Base-by-base conservation (phyloP, 2,888 invertebrate species). In the Atethmia centrago region DNA sequence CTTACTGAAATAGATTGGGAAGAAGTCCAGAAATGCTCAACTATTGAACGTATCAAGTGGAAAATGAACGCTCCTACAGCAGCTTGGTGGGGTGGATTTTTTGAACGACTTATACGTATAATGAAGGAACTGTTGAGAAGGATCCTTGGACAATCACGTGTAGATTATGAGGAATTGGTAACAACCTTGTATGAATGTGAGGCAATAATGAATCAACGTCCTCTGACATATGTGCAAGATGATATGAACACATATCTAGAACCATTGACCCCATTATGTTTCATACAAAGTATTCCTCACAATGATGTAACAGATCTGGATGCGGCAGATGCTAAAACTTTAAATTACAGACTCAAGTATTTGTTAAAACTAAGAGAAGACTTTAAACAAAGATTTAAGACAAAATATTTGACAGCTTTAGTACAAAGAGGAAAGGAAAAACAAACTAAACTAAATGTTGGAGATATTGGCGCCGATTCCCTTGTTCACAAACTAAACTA, bases 81-180 rank as follows among this genome's bases (percentile, higher is more conserved):
- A 21, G 71, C 74, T 40, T 79, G 79, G 79, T 78, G 78, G 74
- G 74, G 74, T 21, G 78, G 71, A 16, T 78, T 51, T 25, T 79
- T 64, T 71, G 79, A 80, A 42, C 58, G 77, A 14, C 71, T 80
- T 9, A 77, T 80, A 7, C 36, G 77, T 3, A 67, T 77, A 2
- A 51, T 80, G 68, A 59, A 59, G 40, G 58, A 59, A 40, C 40
- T 59, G 40, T n/a, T 59, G 5, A 59, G 40, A 36, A 58, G 58
- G 10, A 58, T 58, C 36, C 58, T 58, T 25, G 53, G 53, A 55
- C 53, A 55, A 55, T 55, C 53, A 58, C 56, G 31, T 56, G 56
- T 56, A 19, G 31, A 56, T 31, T 31, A 56, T 56, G 56, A 56
- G 31, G 56, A 56, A 55, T 28, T 28, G 28, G 55, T 28, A 5